phyloP scores from a whole-genome alignment of 2,888 invertebrate species.

The Antheraea assamensis region DNA sequence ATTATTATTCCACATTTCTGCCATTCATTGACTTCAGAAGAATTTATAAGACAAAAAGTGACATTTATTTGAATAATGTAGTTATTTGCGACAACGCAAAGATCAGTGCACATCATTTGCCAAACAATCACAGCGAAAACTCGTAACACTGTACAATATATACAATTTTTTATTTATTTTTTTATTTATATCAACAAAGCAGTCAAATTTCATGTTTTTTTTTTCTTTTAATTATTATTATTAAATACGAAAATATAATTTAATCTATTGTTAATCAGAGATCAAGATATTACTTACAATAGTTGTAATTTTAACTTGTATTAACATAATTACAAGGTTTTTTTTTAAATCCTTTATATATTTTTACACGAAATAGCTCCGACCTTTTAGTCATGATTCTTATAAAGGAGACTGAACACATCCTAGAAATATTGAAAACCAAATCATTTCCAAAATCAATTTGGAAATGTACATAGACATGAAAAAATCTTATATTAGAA shows the following conservation, averaged over 20 bases:
- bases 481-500: background rate
- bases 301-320: conserved; percentile 34
- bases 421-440: conserved; percentile 5
- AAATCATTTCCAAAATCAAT: background rate
- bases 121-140: conserved; percentile 55
- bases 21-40: no score
- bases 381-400: conserved; percentile 50
- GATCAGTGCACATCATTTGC: conserved; percentile 40
- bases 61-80: background rate
- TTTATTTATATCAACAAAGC: conserved; percentile 61
- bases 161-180: conserved; percentile 34
- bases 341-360: conserved; percentile 25
- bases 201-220: conserved; percentile 48
- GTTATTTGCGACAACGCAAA: conserved; percentile 18
- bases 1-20: no score
- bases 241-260: conserved; percentile 77
- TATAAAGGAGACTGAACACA: conserved; percentile 4
- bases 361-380: conserved; percentile 53
- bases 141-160: conserved; percentile 73
- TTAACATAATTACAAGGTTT: conserved; percentile 27
- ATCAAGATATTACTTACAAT: conserved; percentile 67
- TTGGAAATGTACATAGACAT: background rate
- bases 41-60: background rate
- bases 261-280: conserved; percentile 69
- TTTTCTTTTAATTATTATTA: conserved; percentile 28